Percentiles rank a stretch among this genome's conserved stretches.
Conservation (phyloP, 2,113 vertebrate genomes). For the Poeciliopsis turrubarensis region DNA sequence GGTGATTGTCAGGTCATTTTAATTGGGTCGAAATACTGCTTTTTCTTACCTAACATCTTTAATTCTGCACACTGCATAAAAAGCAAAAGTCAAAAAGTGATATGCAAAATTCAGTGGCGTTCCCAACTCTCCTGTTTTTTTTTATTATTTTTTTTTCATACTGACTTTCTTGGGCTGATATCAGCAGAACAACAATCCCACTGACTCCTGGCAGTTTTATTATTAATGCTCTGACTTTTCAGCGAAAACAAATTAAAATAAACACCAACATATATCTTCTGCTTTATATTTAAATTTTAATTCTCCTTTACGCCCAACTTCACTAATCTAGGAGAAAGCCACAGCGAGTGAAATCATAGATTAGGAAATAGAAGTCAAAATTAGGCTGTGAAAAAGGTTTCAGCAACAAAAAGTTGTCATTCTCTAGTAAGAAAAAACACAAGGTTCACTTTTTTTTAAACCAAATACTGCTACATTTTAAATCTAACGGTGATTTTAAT, state of each 20-base stretch:
- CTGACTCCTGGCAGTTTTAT: not conserved
- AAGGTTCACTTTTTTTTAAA: too few species aligned
- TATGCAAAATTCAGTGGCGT: constrained; percentile 15
- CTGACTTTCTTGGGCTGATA: not conserved
- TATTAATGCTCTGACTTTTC: not conserved
- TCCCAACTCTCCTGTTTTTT: constrained; percentile 7
- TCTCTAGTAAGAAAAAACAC: too few species aligned
- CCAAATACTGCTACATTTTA: too few species aligned
- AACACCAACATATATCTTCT: not conserved
- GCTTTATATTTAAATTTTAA: not conserved
- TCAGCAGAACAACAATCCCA: not conserved
- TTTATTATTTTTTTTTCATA: not conserved
- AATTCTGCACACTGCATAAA: constrained; percentile 6
- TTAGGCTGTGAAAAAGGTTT: too few species aligned
- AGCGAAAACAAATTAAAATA: not conserved
- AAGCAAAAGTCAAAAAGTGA: constrained; percentile 18
- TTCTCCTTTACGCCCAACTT: not conserved
- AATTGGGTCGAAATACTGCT: constrained; percentile 55
- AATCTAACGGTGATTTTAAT: too few species aligned
- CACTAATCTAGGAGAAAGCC: too few species aligned
- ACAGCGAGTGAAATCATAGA: too few species aligned
- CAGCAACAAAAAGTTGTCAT: too few species aligned
- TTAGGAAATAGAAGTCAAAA: too few species aligned
- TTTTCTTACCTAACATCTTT: constrained; percentile 12
- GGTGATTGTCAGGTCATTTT: constrained; percentile 39